Evolutionary conservation across 1,140 invertebrate genomes (phyloP).

Genomic region (Drosophila pseudoobscura): DNA sequence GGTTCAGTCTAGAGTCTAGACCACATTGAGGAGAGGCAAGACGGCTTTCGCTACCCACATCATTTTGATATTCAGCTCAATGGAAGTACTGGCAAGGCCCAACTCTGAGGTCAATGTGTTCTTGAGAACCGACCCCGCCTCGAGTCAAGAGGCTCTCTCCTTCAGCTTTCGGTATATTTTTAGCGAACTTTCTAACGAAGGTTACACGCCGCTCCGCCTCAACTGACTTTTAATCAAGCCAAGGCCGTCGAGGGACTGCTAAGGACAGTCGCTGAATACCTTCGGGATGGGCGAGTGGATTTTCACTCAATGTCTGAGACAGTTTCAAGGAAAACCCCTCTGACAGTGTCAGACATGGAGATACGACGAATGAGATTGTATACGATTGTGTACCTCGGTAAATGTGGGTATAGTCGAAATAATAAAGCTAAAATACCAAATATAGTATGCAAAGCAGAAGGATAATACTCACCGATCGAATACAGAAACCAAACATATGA

Average conservation of each 20-base stretch:
- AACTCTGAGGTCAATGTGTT: constrained; percentile 77
- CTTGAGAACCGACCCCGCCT: constrained; percentile 35
- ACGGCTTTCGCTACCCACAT: constrained; percentile 12
- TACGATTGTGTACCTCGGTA: too few relatives aligned
- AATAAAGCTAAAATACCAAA: too few relatives aligned
- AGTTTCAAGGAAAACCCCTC: too few relatives aligned
- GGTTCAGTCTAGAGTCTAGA: constrained; percentile 21
- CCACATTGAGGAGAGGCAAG: not conserved
- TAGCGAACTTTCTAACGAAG: constrained; percentile 45
- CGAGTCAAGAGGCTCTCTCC: constrained; percentile 26
- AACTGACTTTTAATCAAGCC: constrained; percentile 53
- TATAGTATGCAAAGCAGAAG: too few relatives aligned
- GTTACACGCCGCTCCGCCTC: constrained; percentile 21
- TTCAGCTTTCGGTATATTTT: constrained; percentile 55
- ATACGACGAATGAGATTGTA: too few relatives aligned
- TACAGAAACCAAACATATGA: constrained; percentile 80
- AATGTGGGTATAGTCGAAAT: too few relatives aligned
- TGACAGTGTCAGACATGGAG: too few relatives aligned
- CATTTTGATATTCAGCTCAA: constrained; percentile 50
- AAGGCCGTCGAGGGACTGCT: constrained; percentile 28
- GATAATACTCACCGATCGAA: constrained; percentile 80
- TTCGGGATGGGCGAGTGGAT: too few relatives aligned
- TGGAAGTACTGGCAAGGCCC: constrained; percentile 48
- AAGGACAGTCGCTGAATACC: constrained; percentile 10
- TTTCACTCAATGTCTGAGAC: too few relatives aligned